A percentile compares a stretch with the other conserved stretches of the same genome.
These are phyloP conservation scores for Sinonovacula constricta DNA, from an alignment of 1,140 invertebrate genomes.

Conservation along the genomic window DNA sequence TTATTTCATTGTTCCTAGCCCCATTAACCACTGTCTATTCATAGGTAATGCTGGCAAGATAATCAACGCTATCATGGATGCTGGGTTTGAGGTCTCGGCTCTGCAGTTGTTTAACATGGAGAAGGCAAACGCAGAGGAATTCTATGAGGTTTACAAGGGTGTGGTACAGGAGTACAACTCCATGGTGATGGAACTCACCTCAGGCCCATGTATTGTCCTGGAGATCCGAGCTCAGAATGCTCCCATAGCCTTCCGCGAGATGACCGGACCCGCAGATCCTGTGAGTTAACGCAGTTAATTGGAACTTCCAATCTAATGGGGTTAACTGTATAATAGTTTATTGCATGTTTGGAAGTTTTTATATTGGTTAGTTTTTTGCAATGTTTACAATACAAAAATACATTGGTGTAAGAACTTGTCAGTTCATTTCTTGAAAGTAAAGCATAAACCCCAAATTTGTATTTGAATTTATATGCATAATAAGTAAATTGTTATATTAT, in stretches of 20 bases:
- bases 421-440: too few relatives aligned
- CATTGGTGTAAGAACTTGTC: too few relatives aligned
- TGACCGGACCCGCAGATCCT: constrained; percentile 92
- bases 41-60: constrained; percentile 83
- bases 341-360: too few relatives aligned
- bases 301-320: too few relatives aligned
- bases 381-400: too few relatives aligned
- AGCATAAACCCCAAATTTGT: too few relatives aligned
- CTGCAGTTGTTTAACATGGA: constrained; percentile 86
- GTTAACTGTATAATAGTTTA: too few relatives aligned
- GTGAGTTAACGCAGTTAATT: too few relatives aligned
- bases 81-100: constrained; percentile 88
- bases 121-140: constrained; percentile 90
- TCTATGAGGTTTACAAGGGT: constrained; percentile 93
- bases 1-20: too few relatives aligned
- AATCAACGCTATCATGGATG: constrained; percentile 86
- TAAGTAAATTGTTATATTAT: too few relatives aligned
- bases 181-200: constrained; percentile 89
- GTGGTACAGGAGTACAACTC: constrained; percentile 73
- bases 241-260: constrained; percentile 86
- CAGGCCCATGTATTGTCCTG: constrained; percentile 91
- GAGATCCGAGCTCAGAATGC: constrained; percentile 87
- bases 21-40: constrained; percentile 5
- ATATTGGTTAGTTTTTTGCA: too few relatives aligned
- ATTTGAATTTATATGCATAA: too few relatives aligned